Conservation (phyloP, 2,888 invertebrate genomes). For the Melanostoma scalare region DNA sequence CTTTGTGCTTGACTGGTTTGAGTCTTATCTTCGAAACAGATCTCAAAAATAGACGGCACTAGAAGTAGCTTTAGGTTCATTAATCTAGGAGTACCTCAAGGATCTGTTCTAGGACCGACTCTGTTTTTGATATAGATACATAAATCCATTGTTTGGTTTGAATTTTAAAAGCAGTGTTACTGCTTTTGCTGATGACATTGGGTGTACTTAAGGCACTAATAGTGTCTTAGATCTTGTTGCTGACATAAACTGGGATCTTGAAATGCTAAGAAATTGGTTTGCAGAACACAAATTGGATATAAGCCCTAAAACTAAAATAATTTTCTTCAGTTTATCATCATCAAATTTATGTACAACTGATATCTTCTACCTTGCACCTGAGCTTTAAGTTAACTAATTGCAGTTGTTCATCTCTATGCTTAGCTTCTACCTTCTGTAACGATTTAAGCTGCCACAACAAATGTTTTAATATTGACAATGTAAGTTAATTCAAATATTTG, state of each 20-base stretch:
- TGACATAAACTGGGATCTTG: conserved; percentile 11
- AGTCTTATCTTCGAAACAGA: no score
- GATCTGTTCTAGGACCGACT: no score
- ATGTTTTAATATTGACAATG: no score
- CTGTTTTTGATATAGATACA: no score
- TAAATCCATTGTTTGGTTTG: no score
- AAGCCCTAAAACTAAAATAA: conserved; percentile 4
- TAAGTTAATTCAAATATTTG: neutral
- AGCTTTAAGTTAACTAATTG: neutral
- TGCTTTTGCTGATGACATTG: conserved; percentile 19
- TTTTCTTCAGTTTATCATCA: neutral
- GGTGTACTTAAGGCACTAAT: conserved; percentile 5
- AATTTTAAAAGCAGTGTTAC: no score
- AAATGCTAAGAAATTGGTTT: neutral
- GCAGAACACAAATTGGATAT: neutral
- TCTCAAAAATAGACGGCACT: no score
- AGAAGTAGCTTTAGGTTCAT: no score
- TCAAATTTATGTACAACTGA: neutral
- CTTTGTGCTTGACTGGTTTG: no score
- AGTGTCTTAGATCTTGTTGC: neutral
- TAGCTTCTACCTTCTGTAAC: neutral
- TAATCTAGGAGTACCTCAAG: no score
- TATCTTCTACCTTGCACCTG: neutral
- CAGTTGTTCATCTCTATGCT: no score
- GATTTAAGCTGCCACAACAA: neutral